A percentile compares a stretch with the other conserved stretches of the same genome.
phyloP scores from a whole-genome alignment of 2,888 invertebrate genomes.

The Vanessa cardui region DNA sequence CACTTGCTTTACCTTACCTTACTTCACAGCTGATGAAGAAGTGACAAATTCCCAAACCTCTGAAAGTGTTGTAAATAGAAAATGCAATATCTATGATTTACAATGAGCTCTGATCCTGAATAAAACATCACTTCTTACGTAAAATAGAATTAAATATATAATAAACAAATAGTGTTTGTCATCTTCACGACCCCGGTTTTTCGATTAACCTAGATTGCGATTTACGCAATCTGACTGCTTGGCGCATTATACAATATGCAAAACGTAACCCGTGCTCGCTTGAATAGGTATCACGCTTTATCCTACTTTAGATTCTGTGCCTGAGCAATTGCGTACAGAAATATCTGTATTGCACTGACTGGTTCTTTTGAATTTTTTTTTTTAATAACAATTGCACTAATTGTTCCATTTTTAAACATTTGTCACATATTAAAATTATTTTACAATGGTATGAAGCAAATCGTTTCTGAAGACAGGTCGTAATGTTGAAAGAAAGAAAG shows the following conservation, averaged over 20 bases:
- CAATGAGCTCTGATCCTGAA: too few relatives aligned
- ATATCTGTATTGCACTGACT: conserved; percentile 11
- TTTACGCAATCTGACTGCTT: conserved; percentile 33
- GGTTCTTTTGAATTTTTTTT: background rate
- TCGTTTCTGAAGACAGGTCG: too few relatives aligned
- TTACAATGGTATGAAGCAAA: background rate
- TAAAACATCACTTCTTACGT: too few relatives aligned
- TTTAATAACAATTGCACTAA: background rate
- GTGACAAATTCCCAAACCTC: too few relatives aligned
- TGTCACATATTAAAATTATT: conserved; percentile 1
- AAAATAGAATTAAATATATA: too few relatives aligned
- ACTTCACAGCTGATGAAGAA: too few relatives aligned
- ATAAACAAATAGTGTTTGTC: conserved; percentile 11
- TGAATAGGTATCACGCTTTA: conserved; percentile 32
- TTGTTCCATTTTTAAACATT: background rate
- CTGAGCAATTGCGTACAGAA: conserved; percentile 25
- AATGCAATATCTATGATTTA: too few relatives aligned
- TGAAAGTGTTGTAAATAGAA: too few relatives aligned
- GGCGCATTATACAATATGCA: conserved; percentile 35
- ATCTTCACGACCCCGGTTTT: conserved; percentile 28
- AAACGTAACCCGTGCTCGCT: conserved; percentile 25
- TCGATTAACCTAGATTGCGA: conserved; percentile 37
- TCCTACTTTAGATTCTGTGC: conserved; percentile 31
- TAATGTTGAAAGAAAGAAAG: too few relatives aligned
- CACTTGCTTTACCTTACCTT: too few relatives aligned